Base-by-base conservation (phyloP, 2,797 vertebrate species). In the Coranthus polyacanthus region DNA sequence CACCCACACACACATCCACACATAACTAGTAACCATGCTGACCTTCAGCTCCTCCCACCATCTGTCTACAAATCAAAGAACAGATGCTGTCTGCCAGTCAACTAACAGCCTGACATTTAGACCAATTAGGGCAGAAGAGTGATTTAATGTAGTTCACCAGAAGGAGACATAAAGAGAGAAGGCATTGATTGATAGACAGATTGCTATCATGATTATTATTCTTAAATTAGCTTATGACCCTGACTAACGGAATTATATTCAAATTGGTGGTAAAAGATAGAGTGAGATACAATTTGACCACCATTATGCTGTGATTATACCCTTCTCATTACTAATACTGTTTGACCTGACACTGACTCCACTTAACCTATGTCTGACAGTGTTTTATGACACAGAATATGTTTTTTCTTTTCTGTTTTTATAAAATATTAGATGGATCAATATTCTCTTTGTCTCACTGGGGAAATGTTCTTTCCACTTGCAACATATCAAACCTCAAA, bases 31-130 rank as follows among this genome's bases (percentile, higher is more conserved):
- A 65, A 68, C 68, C 72, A 63, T 5, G 26, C 63, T 87, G 91
- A 92, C 91, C 89, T 92, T 92, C 82, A 89, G 65, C 72, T 74
- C 86, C 77, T 79, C 84, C 85, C 81, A 84, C 86, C 90, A 91
- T 89, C 87, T 90, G 88, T 86, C 83, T 70, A 86, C 78, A 84
- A 85, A 89, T 91, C 86, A 89, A 63, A 76, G 83, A 89, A 76
- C 91, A 92, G 89, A 86, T 90, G 91, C 83, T 88, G 67, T 63
- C 81, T 85, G 87, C 75, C 91, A 84, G 69, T 90, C 88, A 88
- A 82, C 79, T 85, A 89, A 91, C 83, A 80, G 69, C 61, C 49
- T 64, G 68, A 86, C 85, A 87, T 89, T 92, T 91, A 82, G 80
- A 83, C 78, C 87, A 89, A 92, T 92, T 91, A 91, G 73, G 78